Conservation (phyloP, 2,797 vertebrate species). For the Enteromius treurensis region DNA sequence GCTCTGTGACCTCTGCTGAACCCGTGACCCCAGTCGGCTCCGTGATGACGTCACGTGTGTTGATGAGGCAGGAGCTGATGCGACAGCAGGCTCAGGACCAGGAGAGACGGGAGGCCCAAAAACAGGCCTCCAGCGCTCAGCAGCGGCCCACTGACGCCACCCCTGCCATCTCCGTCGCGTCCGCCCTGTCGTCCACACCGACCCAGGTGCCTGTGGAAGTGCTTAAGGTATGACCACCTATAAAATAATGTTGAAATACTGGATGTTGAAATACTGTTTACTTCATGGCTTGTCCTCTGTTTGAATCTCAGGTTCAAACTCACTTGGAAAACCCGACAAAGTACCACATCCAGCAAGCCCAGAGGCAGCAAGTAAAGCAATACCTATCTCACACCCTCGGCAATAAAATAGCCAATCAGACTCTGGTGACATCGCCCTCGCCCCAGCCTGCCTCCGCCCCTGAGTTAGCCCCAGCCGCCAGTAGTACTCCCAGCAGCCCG, state of each 20-base stretch:
- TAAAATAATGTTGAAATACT: not conserved
- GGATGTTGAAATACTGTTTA: not conserved
- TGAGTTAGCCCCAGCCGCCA: conserved; percentile 56
- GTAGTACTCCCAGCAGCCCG: conserved; percentile 77
- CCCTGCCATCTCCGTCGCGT: conserved; percentile 80
- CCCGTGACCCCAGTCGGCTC: conserved; percentile 51
- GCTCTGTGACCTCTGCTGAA: conserved; percentile 53
- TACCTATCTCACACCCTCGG: conserved; percentile 84
- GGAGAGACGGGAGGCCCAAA: conserved; percentile 83
- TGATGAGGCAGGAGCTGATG: conserved; percentile 90
- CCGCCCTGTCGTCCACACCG: conserved; percentile 65
- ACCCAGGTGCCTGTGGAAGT: conserved; percentile 90
- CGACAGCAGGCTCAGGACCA: conserved; percentile 87
- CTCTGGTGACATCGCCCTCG: conserved; percentile 60
- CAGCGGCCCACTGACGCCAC: conserved; percentile 68
- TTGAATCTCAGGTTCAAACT: conserved; percentile 82
- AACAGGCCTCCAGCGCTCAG: conserved; percentile 71
- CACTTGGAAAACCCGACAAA: conserved; percentile 90
- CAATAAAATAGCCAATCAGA: conserved; percentile 76
- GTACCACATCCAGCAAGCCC: conserved; percentile 89
- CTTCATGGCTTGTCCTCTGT: not conserved
- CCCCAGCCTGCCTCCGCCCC: conserved; percentile 63
- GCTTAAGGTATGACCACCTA: conserved; percentile 80
- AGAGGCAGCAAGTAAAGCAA: conserved; percentile 87
- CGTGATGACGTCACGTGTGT: conserved; percentile 73